Evolutionary conservation across 1,140 invertebrate genomes (phyloP), one percentile per base, ranked within the genome.

Genomic region (Hypothenemus hampei): DNA sequence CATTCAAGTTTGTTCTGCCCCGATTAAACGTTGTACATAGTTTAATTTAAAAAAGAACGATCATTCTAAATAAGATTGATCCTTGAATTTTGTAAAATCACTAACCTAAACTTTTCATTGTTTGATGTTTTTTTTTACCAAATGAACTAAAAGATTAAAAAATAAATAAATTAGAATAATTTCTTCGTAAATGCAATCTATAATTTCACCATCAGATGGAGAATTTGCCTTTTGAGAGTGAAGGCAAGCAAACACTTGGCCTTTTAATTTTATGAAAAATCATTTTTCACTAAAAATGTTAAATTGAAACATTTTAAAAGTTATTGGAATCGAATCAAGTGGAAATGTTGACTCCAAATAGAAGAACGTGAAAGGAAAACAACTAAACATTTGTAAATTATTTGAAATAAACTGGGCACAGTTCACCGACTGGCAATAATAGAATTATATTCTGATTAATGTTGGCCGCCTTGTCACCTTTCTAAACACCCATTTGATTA

Each of bases 401-500:
- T 23, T 41, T 41, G 41, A 54, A 36, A 54, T 45, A 54, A 54
- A 54, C 39, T 20, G 35, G 45, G 15, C 20, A 24, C 46, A 23
- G 40, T 45, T 50, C 55, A 57, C 20, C 55, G 23, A 31, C 20
- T 57, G 40, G 40, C 47, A 45, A 57, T 57, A 57, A 57, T 57
- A 57, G 47, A 57, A 50, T 57, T 57, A 57, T 57, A 51, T 57
- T 50, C 48, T 57, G 55, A 57, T 57, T 57, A 57, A 57, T 57
- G 55, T 57, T 57, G 47, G 55, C 31, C 35, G 40, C 55, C 47
- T 19, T 50, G 55, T 57, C 55, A 57, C 55, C 55, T 57, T 57
- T 50, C 46, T 50, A 50, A 57, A 57, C 47, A 47, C 20, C 40
- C 16, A 16, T n/a, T 39, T 57, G 55, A 57, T 57, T 50, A 57